Evolutionary conservation across 1,140 invertebrate species (phyloP).

Genomic region (Penaeus indicus): DNA sequence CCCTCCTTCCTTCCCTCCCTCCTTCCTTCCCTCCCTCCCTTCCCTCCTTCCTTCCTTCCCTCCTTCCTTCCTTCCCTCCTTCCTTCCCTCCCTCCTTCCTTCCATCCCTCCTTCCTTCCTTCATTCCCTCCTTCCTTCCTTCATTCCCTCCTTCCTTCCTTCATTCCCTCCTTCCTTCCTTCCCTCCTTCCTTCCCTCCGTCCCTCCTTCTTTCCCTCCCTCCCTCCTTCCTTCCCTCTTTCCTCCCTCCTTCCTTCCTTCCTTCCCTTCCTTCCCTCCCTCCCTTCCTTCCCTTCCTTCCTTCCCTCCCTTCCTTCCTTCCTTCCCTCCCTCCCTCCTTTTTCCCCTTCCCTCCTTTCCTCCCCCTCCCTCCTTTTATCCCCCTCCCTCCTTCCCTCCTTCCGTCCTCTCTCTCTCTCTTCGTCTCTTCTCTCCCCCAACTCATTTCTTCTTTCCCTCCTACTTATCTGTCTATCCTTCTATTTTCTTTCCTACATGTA

Average conservation of each 20-base stretch:
- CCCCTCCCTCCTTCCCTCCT: not conserved
- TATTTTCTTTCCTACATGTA: too few species aligned
- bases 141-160: not conserved
- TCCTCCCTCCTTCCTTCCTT: not conserved
- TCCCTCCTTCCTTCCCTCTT: not conserved
- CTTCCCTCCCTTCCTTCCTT: not conserved
- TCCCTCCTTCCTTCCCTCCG: not conserved
- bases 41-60: not conserved
- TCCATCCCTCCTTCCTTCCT: not conserved
- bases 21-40: not conserved
- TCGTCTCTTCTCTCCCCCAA: not conserved
- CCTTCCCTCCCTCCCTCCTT: too few species aligned
- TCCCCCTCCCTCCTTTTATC: not conserved
- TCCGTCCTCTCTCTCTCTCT: not conserved
- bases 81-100: not conserved
- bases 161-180: not conserved
- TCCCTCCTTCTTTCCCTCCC: conserved; percentile 4
- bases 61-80: not conserved
- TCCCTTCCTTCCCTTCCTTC: not conserved
- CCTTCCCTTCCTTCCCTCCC: not conserved
- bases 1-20: too few species aligned
- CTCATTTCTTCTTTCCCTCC: not conserved
- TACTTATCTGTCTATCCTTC: not conserved
- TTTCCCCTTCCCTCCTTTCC: not conserved
- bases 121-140: not conserved